A percentile compares a stretch with the other conserved stretches of the same genome.
These are phyloP conservation scores for Epinotia bilunana DNA, from an alignment of 2,888 invertebrate genomes.

Conservation along the genomic window DNA sequence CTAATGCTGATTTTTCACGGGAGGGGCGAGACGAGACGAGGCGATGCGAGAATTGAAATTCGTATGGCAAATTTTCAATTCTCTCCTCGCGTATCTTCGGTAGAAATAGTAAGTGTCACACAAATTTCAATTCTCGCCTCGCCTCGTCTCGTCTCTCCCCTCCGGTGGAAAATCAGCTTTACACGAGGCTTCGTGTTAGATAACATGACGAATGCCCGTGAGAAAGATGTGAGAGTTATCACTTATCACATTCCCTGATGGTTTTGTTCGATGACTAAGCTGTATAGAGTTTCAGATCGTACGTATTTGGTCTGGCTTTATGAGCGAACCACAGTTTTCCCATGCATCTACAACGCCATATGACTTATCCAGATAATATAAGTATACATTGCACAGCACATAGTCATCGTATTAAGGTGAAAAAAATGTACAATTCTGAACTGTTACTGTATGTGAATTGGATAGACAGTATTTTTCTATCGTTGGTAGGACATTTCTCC, in stretches of 20 bases:
- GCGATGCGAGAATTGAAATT: no score
- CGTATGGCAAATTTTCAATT: no score
- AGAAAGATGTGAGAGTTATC: no score
- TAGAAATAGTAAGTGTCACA: no score
- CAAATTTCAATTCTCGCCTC: no score
- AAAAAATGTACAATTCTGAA: background rate
- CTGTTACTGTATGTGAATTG: background rate
- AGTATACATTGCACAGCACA: background rate
- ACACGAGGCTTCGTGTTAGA: background rate
- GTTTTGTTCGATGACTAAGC: background rate
- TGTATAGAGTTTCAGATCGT: background rate
- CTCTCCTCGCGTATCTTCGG: no score
- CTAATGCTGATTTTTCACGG: no score
- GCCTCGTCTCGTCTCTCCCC: no score
- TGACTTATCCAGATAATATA: no score
- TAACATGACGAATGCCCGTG: no score
- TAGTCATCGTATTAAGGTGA: background rate
- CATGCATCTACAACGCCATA: background rate
- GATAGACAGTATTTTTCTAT: constrained; percentile 24
- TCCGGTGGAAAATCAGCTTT: no score
- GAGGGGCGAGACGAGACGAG: no score
- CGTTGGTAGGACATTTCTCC: constrained; percentile 40
- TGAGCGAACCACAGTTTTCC: background rate
- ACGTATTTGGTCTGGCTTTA: background rate
- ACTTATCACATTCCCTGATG: background rate